These are phyloP conservation scores for Cuculus canorus DNA, from an alignment of 2,797 vertebrate genomes.

Conservation along the genomic window DNA sequence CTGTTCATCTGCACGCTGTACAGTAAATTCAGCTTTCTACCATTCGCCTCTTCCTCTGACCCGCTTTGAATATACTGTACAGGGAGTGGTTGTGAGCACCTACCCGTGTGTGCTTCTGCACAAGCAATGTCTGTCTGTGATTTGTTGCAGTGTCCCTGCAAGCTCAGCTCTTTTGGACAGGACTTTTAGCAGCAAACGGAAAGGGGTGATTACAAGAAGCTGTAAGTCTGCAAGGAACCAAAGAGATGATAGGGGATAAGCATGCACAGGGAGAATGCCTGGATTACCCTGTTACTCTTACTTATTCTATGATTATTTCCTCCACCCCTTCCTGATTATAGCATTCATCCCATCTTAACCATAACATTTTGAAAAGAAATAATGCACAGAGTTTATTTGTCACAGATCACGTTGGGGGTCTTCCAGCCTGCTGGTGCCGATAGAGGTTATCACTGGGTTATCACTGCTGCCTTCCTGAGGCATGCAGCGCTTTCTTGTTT, in stretches of 20 bases:
- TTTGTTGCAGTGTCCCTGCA: background rate
- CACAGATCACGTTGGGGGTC: background rate
- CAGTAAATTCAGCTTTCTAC: background rate
- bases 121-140: background rate
- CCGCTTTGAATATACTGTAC: background rate
- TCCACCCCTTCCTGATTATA: background rate
- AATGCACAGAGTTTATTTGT: background rate
- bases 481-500: background rate
- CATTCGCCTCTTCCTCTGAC: background rate
- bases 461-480: background rate
- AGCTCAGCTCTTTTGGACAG: background rate
- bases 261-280: fast-evolving
- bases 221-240: background rate
- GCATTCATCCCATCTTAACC: background rate
- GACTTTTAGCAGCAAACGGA: background rate
- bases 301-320: background rate
- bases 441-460: background rate
- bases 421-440: background rate
- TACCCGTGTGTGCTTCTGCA: background rate
- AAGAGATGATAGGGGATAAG: background rate
- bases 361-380: background rate
- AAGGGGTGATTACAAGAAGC: background rate
- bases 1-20: background rate
- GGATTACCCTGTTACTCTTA: background rate
- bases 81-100: background rate